These are phyloP conservation scores for Callorhinus ursinus DNA, from an alignment of 2,113 vertebrate species.

Conservation along the genomic window DNA sequence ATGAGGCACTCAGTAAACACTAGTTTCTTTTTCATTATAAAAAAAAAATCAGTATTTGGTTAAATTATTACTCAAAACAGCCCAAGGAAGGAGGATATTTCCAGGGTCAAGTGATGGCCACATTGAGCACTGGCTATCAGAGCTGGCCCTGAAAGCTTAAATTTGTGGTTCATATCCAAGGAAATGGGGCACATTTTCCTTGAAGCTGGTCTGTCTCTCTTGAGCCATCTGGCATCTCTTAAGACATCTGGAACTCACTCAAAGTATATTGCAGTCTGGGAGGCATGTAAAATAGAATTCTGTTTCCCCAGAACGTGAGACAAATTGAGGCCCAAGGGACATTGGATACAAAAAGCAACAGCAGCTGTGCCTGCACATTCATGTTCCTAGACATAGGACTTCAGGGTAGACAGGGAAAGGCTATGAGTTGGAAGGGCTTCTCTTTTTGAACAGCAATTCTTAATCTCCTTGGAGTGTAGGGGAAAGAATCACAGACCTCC, in stretches of 20 bases:
- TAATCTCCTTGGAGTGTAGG: neutral
- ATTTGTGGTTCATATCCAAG: constrained; percentile 55
- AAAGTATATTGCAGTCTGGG: constrained; percentile 57
- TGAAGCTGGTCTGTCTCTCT: constrained; percentile 64
- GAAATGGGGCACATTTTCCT: constrained; percentile 64
- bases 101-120: neutral
- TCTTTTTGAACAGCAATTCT: neutral
- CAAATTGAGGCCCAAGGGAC: constrained; percentile 57
- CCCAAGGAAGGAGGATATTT: neutral
- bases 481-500: neutral
- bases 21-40: neutral
- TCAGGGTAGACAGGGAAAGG: neutral
- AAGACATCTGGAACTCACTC: constrained; percentile 76
- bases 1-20: neutral
- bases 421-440: neutral
- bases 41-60: neutral
- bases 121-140: neutral
- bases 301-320: constrained; percentile 45
- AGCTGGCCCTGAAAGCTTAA: constrained; percentile 32
- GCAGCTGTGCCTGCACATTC: neutral
- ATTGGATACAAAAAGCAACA: neutral
- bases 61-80: neutral
- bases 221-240: constrained; percentile 76
- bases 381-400: constrained; percentile 5
- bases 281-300: constrained; percentile 67